Evolutionary conservation across 2,797 vertebrate genomes (phyloP).

Genomic region (Astyanax mexicanus): DNA sequence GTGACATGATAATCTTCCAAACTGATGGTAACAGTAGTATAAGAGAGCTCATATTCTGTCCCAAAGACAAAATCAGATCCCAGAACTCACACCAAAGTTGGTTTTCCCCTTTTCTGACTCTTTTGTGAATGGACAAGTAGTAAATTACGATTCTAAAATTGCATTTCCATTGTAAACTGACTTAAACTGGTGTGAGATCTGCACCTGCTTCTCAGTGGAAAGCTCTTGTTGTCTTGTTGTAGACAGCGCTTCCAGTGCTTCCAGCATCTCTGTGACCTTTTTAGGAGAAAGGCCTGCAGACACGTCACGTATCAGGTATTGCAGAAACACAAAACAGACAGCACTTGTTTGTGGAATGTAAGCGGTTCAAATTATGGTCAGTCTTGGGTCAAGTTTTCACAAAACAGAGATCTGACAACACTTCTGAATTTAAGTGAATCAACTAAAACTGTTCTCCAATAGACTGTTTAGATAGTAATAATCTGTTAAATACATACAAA

Average conservation of each 20-base stretch:
- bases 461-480: too few relatives aligned
- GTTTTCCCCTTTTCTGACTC: slow-evolving; percentile 1
- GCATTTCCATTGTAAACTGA: background rate
- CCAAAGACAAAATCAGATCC: background rate
- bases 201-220: background rate
- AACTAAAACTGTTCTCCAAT: too few relatives aligned
- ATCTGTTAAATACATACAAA: too few relatives aligned
- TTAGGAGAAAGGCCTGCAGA: background rate
- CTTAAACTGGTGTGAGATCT: background rate
- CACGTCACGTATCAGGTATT: background rate
- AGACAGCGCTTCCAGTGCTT: background rate
- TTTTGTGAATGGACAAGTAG: slow-evolving; percentile 16
- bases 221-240: background rate
- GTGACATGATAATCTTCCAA: too few relatives aligned
- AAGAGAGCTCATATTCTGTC: background rate
- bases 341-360: too few relatives aligned
- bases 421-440: too few relatives aligned
- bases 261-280: background rate
- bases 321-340: background rate
- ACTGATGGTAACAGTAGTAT: too few relatives aligned
- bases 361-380: background rate
- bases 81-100: slow-evolving; percentile 4
- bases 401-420: background rate
- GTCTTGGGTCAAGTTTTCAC: background rate
- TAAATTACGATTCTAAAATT: background rate